Evolutionary conservation across 2,888 invertebrate genomes (phyloP).

Genomic region (Octonoba sinensis): DNA sequence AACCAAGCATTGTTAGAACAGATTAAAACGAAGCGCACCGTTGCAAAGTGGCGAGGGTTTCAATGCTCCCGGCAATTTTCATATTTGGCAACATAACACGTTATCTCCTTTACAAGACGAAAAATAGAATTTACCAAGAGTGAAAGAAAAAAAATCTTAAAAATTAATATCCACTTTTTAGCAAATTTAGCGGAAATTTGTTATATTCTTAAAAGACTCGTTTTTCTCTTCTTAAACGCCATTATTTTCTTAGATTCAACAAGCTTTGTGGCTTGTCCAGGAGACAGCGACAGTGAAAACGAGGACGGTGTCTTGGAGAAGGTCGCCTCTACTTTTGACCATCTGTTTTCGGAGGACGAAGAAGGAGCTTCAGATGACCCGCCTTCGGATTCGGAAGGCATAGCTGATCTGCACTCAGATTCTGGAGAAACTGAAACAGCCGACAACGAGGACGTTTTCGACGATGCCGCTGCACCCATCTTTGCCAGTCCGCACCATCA

Average conservation of each 20-base stretch:
- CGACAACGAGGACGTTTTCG: slow-evolving; percentile 60
- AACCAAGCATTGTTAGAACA: too few species aligned
- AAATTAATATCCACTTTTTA: too few species aligned
- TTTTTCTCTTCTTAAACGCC: too few species aligned
- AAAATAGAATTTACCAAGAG: too few species aligned
- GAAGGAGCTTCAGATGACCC: slow-evolving; percentile 75
- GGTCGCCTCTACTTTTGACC: slow-evolving; percentile 80
- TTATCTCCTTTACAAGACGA: too few species aligned
- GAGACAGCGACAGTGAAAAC: slow-evolving; percentile 81
- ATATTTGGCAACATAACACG: too few species aligned
- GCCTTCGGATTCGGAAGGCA: slow-evolving; percentile 73
- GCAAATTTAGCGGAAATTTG: too few species aligned
- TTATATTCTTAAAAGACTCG: too few species aligned
- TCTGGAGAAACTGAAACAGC: slow-evolving; percentile 65
- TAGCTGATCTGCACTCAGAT: slow-evolving; percentile 68
- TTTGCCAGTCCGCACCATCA: slow-evolving; percentile 39
- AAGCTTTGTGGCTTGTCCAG: slow-evolving; percentile 65
- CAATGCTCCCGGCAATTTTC: too few species aligned
- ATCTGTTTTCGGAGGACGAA: slow-evolving; percentile 80
- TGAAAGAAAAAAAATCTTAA: too few species aligned
- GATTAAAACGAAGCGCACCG: too few species aligned
- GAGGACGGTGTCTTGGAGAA: slow-evolving; percentile 80
- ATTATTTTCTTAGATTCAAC: slow-evolving; percentile 63
- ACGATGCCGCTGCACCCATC: slow-evolving; percentile 37
- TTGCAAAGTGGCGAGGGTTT: too few species aligned